phyloP scores from a whole-genome alignment of 2,113 vertebrate species.

The Fregetta grallaria region DNA sequence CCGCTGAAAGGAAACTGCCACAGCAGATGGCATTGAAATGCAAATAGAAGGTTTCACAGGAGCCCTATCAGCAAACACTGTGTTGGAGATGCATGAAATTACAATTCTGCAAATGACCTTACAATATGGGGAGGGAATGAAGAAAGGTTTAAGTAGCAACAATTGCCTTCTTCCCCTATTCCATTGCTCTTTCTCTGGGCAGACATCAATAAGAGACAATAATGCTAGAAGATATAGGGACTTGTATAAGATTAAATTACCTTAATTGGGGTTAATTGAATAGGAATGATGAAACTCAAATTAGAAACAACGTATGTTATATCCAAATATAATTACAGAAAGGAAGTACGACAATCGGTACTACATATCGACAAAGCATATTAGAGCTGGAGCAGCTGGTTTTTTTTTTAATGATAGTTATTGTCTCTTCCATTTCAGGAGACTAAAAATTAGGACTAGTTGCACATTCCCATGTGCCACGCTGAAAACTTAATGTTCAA shows the following conservation, averaged over 20 bases:
- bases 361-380: background rate
- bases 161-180: background rate
- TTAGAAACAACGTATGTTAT: background rate
- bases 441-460: background rate
- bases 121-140: background rate
- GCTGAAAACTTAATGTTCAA: background rate
- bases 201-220: background rate
- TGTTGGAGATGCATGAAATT: background rate
- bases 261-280: background rate
- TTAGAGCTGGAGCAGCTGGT: background rate
- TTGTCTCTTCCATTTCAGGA: background rate
- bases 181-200: background rate
- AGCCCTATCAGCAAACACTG: background rate
- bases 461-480: background rate
- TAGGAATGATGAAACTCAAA: background rate
- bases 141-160: background rate
- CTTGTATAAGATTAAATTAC: background rate
- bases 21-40: background rate
- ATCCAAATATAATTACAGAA: background rate
- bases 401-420: background rate
- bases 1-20: background rate
- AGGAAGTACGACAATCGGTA: background rate
- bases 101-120: background rate
- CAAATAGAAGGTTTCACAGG: background rate
- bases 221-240: background rate